Base-by-base conservation (phyloP, 2,113 vertebrate species). In the Plecotus auritus region DNA sequence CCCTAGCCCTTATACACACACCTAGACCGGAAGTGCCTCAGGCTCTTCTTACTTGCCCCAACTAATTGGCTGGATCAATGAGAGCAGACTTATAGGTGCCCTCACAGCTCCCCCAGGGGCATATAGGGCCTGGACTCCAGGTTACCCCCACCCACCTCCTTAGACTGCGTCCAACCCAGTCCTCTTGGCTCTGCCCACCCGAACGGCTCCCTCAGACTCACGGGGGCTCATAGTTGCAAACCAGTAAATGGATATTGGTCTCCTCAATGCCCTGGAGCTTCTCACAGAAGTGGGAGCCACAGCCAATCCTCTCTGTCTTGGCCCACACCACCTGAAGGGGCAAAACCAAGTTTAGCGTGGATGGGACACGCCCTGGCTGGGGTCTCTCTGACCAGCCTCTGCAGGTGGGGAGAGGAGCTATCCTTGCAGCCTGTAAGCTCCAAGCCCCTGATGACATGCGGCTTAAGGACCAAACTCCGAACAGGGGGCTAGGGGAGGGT, bases 181-280 rank as follows among this genome's bases (percentile, higher is more conserved):
- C 32, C 66, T 22, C 69, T 40, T 10, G 35, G 32, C 12, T 47
- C 59, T 10, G 23, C 82, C 77, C 49, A 5, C 47, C 26, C 32
- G 22, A 14, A 8, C 28, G 35, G 59, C 49, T 72, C 16, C 3
- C 92, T 37, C 9, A 0, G 14, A 98, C 98, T 98, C 80, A 99
- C 98, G 98, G 98, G 0, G 98, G 98, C 5, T 98, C 97, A 1
- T 99, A 99, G 98, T 99, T 99, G 98, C 98, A 99, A 22, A 99
- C 98, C 0, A 99, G 97, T 32, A 99, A 72, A 6, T 98, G 95
- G 97, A 98, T 97, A 73, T 98, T 96, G 23, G 96, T 97, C 0
- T 98, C 97, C 3, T 98, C 97, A 0, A 98, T 56, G 0, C 96
- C 96, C 0, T 98, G 80, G 0, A 98, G 97, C 61, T 95, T 98